Percentiles rank a stretch among this genome's conserved stretches.
These are phyloP conservation scores for Triplophysa dalaica DNA, from an alignment of 2,113 vertebrate genomes.

Conservation along the genomic window DNA sequence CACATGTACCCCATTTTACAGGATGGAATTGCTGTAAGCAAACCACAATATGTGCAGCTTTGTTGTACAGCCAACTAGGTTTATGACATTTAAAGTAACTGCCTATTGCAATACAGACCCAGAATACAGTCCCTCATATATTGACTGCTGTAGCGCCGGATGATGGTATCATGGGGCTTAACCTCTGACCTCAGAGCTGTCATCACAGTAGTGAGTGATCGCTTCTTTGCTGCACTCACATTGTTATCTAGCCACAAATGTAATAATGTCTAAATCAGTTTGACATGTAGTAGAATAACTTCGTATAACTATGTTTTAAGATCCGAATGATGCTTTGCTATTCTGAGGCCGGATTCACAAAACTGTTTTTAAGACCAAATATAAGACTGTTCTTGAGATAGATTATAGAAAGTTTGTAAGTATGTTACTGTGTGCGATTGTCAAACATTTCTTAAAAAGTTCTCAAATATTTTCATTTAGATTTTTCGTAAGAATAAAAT, in stretches of 20 bases:
- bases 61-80: background rate
- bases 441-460: too few species aligned
- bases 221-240: background rate
- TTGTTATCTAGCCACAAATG: background rate
- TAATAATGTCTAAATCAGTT: background rate
- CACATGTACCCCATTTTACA: background rate
- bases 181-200: background rate
- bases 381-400: too few species aligned
- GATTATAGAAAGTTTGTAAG: too few species aligned
- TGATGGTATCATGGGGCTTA: background rate
- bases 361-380: too few species aligned
- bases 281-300: too few species aligned
- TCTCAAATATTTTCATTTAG: too few species aligned
- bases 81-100: background rate
- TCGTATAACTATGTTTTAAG: too few species aligned
- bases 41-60: background rate
- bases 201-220: background rate
- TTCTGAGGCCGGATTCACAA: too few species aligned
- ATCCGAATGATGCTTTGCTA: too few species aligned
- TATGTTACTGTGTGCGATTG: too few species aligned
- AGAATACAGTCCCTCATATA: background rate
- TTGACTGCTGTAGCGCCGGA: background rate
- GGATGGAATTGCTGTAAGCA: background rate
- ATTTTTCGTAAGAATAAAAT: too few species aligned
- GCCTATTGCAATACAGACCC: background rate